Base-by-base conservation (phyloP, 92 coral and sea anemone genomes). In the Epizoanthus fatuus region DNA sequence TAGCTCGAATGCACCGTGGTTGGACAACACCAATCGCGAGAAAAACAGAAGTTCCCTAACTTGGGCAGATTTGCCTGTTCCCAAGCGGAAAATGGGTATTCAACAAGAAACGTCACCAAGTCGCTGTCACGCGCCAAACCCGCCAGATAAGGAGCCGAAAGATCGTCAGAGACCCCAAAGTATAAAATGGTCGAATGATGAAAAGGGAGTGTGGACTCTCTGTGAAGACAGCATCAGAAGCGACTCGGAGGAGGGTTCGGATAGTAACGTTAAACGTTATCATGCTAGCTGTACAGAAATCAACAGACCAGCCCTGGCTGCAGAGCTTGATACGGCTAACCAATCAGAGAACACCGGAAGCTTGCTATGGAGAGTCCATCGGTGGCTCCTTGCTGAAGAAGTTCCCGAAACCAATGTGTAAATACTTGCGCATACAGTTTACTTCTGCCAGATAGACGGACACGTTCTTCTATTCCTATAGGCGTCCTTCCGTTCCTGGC, bases 131-230 rank as follows among this genome's bases (percentile, higher is more conserved):
- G 40, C n/a, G 32, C 8, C 47, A 13, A n/a, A 42, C 16, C 7
- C 72, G 29, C 45, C 12, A 0, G 80, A 56, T 15, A 56, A 10
- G 29, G 20, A 35, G 39, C n/a, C 9, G n/a, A n/a, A 0, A 15
- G 3, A 29, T 3, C 58, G 45, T 16, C 25, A 57, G 13, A 9
- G 68, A 35, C 81, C 67, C 13, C 62, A 12, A 39, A 75, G 67
- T 39, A 56, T 75, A 57, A 75, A 75, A 10, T 75, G 81, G 81
- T 16, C 55, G 40, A 75, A 75, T n/a, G 81, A 75, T 38, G 67
- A 75, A 32, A 75, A 75, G 17, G 81, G 81, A 35, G 81, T 75
- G 12, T 75, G 81, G 81, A 57, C 52, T 1, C 63, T 75, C 62
- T 75, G 81, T 40, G 81, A 75, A 57, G 81, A 57, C 44, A 75